These are phyloP conservation scores for Cartodere bifasciata DNA, from an alignment of 2,888 invertebrate species.

Conservation along the genomic window DNA sequence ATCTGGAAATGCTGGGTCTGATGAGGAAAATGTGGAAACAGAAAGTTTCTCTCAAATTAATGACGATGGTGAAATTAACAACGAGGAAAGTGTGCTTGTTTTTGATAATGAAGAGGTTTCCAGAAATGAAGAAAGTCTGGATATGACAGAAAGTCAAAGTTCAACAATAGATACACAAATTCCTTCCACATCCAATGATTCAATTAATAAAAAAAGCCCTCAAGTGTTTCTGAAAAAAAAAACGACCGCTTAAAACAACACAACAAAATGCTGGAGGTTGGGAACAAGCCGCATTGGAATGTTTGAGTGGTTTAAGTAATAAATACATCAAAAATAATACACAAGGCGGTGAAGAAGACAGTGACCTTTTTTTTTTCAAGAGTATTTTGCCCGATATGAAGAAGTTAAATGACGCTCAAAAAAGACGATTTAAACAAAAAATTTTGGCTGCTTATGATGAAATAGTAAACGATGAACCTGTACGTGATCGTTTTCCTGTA, in stretches of 20 bases:
- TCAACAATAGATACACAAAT: no score
- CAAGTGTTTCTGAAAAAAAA: no score
- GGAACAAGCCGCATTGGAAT: slow-evolving; percentile 9
- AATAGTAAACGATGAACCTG: no score
- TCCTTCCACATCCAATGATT: no score
- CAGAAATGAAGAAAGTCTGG: slow-evolving; percentile 6
- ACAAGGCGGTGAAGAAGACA: slow-evolving; percentile 9
- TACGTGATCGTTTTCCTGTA: no score
- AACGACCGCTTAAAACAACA: slow-evolving; percentile 3
- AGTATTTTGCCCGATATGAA: no score
- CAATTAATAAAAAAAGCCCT: no score
- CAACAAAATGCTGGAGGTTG: slow-evolving; percentile 9
- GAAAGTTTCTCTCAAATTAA: slow-evolving; percentile 7
- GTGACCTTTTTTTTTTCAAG: slow-evolving; percentile 9
- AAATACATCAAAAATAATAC: slow-evolving; percentile 9
- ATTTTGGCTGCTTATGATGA: no score
- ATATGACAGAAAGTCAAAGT: no score
- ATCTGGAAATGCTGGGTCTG: slow-evolving; percentile 10
- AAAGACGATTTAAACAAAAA: no score
- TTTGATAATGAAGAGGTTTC: slow-evolving; percentile 5
- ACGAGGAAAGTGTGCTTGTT: slow-evolving; percentile 6
- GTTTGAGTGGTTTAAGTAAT: slow-evolving; percentile 7
- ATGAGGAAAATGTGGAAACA: slow-evolving; percentile 6
- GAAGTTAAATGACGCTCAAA: no score
- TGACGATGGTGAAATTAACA: slow-evolving; percentile 6